phyloP scores from a whole-genome alignment of 1,140 invertebrate species.

The Venturia canescens region DNA sequence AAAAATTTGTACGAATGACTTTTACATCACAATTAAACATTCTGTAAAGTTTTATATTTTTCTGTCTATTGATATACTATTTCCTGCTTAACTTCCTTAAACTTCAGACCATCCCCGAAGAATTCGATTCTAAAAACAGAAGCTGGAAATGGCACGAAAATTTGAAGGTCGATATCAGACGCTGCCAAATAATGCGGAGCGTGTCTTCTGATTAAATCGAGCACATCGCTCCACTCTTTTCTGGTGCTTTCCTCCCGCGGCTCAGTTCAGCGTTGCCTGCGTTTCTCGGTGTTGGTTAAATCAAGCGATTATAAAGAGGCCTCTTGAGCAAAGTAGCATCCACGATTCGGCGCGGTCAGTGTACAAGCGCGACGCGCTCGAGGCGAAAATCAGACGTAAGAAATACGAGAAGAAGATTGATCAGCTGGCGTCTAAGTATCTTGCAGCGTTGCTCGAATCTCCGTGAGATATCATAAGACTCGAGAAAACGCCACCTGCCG shows the following conservation, averaged over 20 bases:
- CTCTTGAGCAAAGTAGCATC: background rate
- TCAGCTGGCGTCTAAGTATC: background rate
- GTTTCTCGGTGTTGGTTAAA: slow-evolving; percentile 20
- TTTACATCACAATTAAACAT: too few relatives aligned
- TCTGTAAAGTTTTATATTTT: too few relatives aligned
- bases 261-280: background rate
- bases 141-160: too few relatives aligned
- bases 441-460: background rate
- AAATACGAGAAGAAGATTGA: slow-evolving; percentile 12
- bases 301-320: slow-evolving; percentile 17
- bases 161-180: too few relatives aligned
- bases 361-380: background rate
- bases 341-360: background rate
- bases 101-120: too few relatives aligned
- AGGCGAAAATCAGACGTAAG: slow-evolving; percentile 16
- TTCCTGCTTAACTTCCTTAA: too few relatives aligned
- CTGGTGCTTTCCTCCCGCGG: background rate
- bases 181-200: too few relatives aligned
- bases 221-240: background rate
- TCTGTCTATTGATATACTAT: too few relatives aligned
- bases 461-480: background rate
- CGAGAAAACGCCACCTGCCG: background rate
- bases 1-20: too few relatives aligned
- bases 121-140: too few relatives aligned
- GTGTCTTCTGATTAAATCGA: too few relatives aligned